Percentiles rank a stretch among this genome's conserved stretches.
Conservation (phyloP, 1,140 invertebrate genomes). For the Tetramorium simillimum region DNA sequence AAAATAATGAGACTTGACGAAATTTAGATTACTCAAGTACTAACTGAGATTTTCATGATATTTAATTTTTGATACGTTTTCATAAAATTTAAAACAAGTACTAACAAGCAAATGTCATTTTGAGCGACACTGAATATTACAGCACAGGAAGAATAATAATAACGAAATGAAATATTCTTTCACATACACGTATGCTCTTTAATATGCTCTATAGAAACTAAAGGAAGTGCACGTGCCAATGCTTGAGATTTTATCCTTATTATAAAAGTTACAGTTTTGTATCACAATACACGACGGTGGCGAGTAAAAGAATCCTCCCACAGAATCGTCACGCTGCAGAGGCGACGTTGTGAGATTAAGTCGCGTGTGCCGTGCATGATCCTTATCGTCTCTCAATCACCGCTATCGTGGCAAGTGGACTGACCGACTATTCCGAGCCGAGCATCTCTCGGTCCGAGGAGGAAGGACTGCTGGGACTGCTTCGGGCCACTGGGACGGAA, state of each 20-base stretch:
- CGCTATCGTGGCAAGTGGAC: neutral
- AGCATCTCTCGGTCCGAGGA: neutral
- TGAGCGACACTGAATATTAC: neutral
- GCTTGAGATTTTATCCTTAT: neutral
- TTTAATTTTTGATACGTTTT: neutral
- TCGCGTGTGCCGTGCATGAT: neutral
- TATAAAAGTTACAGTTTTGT: neutral
- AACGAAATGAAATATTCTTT: neutral
- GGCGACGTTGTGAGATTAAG: neutral
- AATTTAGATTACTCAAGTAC: neutral
- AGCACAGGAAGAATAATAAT: neutral
- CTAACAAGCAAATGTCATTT: neutral
- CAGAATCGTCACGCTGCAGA: neutral
- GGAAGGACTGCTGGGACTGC: too few species aligned
- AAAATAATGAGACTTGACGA: neutral
- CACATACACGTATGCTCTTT: neutral
- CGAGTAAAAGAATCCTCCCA: neutral
- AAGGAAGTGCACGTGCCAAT: neutral
- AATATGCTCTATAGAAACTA: neutral
- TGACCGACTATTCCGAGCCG: neutral
- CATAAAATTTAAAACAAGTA: neutral
- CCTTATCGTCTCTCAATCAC: conserved; percentile 23
- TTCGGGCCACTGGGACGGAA: neutral
- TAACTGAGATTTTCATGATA: neutral
- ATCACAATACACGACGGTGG: neutral